Base-by-base conservation (phyloP, 2,888 invertebrate species). In the Nemapogon koenigi region DNA sequence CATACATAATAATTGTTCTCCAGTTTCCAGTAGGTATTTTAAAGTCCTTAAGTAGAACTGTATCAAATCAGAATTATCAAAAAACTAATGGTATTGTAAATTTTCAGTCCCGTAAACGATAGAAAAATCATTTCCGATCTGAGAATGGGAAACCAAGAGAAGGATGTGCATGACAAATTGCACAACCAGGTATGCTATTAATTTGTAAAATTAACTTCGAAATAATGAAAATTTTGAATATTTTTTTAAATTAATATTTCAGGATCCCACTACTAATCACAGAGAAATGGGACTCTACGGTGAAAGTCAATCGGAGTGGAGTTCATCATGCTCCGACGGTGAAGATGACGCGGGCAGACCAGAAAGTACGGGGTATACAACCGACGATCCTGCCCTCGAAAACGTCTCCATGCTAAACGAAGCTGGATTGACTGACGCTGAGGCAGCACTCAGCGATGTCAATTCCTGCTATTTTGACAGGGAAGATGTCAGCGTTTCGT, bases 341-440 rank as follows among this genome's bases (percentile, higher is more conserved):
- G 69, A 82, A 56, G 70, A 71, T 7, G 67, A 71, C 26, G 62
- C 69, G 1, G 79, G 81, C 18, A 83, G 81, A 33, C 83, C 83
- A 0, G 84, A 84, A 57, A 90, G 90, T 45, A 89, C 90, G 1
- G 91, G 91, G 16, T 92, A 91, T 59, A 90, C 89, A n/a, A 91
- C 91, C 1, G 91, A 92, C 66, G 91, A 92, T 66, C 91, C 91
- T 1, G 91, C 90, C 11, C 75, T 91, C 8, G 91, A 92, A 66
- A 91, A 92, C 66, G 86, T 90, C 35, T 91, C 91, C 27, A 86
- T 92, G 82, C 67, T 91, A 13, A 91, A 92, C 68, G 92, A 92
- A 67, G 88, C 90, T 14, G 91, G 91, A 6, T 82, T 92, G 30
- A 92, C 91, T 2, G 92, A 92, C 71, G 91, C 91, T 7, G 92